A percentile compares a stretch with the other conserved stretches of the same genome.
Conservation (phyloP, 2,113 vertebrate species). For the Thalassarche chlororhynchos region DNA sequence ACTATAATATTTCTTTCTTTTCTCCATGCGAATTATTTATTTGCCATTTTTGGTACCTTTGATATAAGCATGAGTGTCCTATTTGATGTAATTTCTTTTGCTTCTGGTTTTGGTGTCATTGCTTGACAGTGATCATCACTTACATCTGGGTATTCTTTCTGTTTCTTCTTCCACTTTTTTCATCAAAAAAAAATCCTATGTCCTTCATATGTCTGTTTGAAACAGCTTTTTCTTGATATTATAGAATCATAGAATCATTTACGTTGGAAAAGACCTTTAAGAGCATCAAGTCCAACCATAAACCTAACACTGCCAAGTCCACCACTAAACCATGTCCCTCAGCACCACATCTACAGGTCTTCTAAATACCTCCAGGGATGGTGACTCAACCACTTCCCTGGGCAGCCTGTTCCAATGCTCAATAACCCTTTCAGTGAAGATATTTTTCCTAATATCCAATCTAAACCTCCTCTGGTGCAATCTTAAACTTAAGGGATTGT, state of each 20-base stretch:
- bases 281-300: background rate
- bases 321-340: background rate
- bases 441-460: background rate
- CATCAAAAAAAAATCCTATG: background rate
- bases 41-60: background rate
- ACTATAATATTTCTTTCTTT: background rate
- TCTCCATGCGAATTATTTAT: background rate
- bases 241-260: background rate
- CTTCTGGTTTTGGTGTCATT: background rate
- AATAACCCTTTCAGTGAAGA: background rate
- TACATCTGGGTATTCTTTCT: background rate
- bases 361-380: background rate
- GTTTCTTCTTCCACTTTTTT: background rate
- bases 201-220: background rate
- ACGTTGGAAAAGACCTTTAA: background rate
- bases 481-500: background rate
- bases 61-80: background rate
- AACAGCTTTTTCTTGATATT: background rate
- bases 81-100: background rate
- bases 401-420: background rate
- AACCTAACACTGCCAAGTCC: too few relatives aligned
- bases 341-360: background rate
- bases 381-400: background rate
- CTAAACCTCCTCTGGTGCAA: background rate
- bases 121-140: background rate